Percentiles rank a stretch among this genome's conserved stretches.
Conservation (phyloP, 2,888 invertebrate genomes). For the Sialis lutaria region DNA sequence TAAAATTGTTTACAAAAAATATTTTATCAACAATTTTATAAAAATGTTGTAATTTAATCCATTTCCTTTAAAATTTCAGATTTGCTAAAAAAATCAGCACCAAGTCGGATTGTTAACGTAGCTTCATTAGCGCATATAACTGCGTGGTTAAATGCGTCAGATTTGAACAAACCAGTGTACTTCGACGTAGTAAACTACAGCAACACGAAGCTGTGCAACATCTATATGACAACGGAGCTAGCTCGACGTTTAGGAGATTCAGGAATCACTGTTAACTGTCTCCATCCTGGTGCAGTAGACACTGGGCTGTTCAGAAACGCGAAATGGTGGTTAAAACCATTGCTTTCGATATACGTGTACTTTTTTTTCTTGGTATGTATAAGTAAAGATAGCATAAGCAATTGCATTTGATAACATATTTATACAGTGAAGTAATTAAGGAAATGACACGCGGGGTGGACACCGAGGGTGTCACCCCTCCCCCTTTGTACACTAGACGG, state of each 20-base stretch:
- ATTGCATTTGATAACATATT: neutral
- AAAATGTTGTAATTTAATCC: neutral
- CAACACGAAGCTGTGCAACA: conserved; percentile 22
- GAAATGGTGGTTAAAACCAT: neutral
- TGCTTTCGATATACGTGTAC: conserved; percentile 6
- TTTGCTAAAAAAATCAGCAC: conserved; percentile 27
- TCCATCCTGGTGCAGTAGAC: conserved; percentile 22
- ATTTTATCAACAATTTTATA: no score
- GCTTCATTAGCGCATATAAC: conserved; percentile 14
- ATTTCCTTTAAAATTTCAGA: conserved; percentile 21
- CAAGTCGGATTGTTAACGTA: conserved; percentile 21
- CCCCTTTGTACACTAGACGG: no score
- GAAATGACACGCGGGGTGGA: no score
- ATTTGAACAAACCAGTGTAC: conserved; percentile 1
- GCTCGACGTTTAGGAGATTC: conserved; percentile 17
- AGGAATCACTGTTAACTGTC: conserved; percentile 20
- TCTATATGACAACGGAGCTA: conserved; percentile 21
- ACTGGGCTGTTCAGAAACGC: conserved; percentile 22
- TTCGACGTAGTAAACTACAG: conserved; percentile 15
- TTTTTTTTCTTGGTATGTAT: conserved; percentile 9
- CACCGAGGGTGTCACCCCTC: no score
- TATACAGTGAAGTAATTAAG: no score
- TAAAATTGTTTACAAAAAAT: no score
- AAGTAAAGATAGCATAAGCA: neutral
- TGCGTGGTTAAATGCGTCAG: neutral